phyloP scores from a whole-genome alignment of 2,113 vertebrate genomes.

The Psammodynastes pulverulentus region DNA sequence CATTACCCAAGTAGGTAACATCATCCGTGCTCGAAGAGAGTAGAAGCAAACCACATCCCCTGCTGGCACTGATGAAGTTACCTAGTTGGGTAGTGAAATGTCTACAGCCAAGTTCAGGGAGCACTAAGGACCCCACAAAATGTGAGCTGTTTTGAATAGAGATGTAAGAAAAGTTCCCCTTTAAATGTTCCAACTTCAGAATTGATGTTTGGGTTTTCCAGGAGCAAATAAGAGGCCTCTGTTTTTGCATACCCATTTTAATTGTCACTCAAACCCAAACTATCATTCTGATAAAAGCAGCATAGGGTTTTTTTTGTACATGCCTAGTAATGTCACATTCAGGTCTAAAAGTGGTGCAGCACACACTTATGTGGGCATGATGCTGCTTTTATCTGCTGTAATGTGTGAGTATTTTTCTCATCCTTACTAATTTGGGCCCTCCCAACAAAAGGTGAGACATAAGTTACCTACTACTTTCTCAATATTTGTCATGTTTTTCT shows the following conservation, averaged over 20 bases:
- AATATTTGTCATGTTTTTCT: neutral
- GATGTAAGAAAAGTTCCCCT: neutral
- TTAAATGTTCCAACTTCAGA: neutral
- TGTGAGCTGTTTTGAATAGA: neutral
- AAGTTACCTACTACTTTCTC: neutral
- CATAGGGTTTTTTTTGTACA: neutral
- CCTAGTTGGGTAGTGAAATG: neutral
- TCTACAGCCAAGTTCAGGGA: neutral
- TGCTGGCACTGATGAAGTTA: neutral
- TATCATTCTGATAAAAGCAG: neutral
- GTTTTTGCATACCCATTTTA: neutral
- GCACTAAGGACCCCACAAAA: neutral
- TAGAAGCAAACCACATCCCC: neutral
- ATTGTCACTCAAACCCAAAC: too few species aligned
- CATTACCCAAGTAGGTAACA: neutral
- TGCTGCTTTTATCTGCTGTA: neutral
- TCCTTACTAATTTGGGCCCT: rapidly evolving
- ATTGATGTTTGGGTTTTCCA: neutral
- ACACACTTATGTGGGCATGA: neutral
- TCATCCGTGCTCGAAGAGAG: neutral
- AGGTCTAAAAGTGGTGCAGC: neutral
- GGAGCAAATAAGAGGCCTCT: neutral
- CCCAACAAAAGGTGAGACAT: rapidly evolving
- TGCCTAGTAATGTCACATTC: neutral
- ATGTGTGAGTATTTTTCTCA: neutral